Percentiles rank a stretch among this genome's conserved stretches.
Conservation (phyloP, 2,888 invertebrate genomes). For the Chymomyza caudatula region DNA sequence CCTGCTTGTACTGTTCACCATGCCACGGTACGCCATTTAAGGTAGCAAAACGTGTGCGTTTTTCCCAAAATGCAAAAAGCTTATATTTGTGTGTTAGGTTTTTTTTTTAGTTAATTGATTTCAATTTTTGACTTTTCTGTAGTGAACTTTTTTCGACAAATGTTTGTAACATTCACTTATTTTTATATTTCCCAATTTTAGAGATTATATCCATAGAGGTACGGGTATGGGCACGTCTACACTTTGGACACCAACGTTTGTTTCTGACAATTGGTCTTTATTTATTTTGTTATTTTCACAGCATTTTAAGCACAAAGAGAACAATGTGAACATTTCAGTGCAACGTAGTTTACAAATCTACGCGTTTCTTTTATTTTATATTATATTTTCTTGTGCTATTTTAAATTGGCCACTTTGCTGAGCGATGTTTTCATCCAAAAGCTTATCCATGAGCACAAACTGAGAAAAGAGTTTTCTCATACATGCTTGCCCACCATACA, state of each 20-base stretch:
- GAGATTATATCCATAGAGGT: background rate
- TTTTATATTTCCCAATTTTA: too few species aligned
- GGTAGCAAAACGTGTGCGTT: too few species aligned
- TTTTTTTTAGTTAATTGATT: too few species aligned
- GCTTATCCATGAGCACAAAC: conserved; percentile 52
- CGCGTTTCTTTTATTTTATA: conserved; percentile 30
- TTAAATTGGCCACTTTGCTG: conserved; percentile 14
- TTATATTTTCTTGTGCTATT: background rate
- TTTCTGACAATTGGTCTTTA: background rate
- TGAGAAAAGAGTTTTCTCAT: conserved; percentile 6
- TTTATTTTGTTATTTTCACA: conserved; percentile 20
- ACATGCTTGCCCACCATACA: background rate
- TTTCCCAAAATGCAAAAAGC: background rate
- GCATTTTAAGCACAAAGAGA: background rate
- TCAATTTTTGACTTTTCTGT: background rate
- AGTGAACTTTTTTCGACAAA: background rate
- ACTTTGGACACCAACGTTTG: background rate
- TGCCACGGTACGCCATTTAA: conserved; percentile 61
- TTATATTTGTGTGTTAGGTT: too few species aligned
- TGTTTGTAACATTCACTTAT: background rate
- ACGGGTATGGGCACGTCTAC: background rate
- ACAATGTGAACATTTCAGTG: conserved; percentile 3
- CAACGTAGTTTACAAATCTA: conserved; percentile 48
- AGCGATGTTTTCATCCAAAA: conserved; percentile 47
- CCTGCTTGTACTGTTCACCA: conserved; percentile 35